Percentiles rank a stretch among this genome's conserved stretches.
Evolutionary conservation across 1,140 invertebrate genomes (phyloP).

Genomic region (Dreissena rostriformis): DNA sequence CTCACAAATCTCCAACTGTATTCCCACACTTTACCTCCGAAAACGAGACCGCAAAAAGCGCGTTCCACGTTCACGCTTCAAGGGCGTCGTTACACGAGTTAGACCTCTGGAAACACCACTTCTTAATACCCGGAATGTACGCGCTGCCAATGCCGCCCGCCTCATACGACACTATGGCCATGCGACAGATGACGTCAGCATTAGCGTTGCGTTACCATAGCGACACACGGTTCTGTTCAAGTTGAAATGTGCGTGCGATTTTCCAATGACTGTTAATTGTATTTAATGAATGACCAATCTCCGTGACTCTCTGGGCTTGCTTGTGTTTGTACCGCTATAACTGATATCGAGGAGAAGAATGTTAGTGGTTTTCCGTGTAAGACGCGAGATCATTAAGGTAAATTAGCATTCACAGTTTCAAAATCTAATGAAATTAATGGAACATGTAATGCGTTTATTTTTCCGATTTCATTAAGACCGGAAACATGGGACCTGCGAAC

Average conservation of each 20-base stretch:
- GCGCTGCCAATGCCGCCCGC: constrained; percentile 20
- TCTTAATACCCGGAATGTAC: constrained; percentile 40
- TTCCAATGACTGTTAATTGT: constrained; percentile 33
- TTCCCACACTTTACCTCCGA: neutral
- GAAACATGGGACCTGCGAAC: constrained; percentile 9
- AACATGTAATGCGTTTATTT: constrained; percentile 55
- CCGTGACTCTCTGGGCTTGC: constrained; percentile 38
- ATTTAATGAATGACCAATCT: constrained; percentile 50
- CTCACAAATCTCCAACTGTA: constrained; percentile 1
- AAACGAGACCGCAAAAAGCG: constrained; percentile 29
- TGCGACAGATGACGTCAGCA: constrained; percentile 36
- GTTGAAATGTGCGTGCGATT: constrained; percentile 43
- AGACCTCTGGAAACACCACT: constrained; percentile 40
- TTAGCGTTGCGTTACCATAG: constrained; percentile 42
- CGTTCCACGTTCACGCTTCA: constrained; percentile 39
- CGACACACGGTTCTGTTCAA: constrained; percentile 44
- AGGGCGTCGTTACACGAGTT: constrained; percentile 12
- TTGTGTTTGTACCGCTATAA: constrained; percentile 14
- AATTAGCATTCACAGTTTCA: constrained; percentile 49
- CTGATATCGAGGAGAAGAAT: constrained; percentile 6
- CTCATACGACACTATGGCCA: constrained; percentile 34
- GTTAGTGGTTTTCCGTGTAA: constrained; percentile 46
- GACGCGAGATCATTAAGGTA: constrained; percentile 20
- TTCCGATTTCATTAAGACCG: constrained; percentile 51
- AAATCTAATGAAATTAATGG: constrained; percentile 50